Base-by-base conservation (phyloP, 2,888 invertebrate genomes). In the Netelia fuscicornis region DNA sequence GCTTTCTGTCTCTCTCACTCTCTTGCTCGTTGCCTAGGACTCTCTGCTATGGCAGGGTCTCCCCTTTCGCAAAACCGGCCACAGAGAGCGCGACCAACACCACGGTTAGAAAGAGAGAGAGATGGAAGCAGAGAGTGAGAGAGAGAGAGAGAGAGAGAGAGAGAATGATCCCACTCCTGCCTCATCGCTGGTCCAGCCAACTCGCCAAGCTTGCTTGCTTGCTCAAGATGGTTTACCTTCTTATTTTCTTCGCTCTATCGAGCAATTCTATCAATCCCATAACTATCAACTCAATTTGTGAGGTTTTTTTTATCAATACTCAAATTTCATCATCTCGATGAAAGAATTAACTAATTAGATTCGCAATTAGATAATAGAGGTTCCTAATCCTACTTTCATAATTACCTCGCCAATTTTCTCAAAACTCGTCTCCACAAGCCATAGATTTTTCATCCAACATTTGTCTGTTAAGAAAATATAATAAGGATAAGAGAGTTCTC, bases 41-140 rank as follows among this genome's bases (percentile, higher is more conserved):
- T 64, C 52, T 78, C 70, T 23, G 81, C 76, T 64, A 75, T 72
- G 80, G 84, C 81, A 83, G 85, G 70, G 85, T 86, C 83, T 87
- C 87, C 83, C 86, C 87, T 87, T 83, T 85, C 81, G 65, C 68
- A 42, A 78, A 81, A 85, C 72, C 60, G 70, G 83, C 74, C 78
- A 64, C 75, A 77, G 64, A 23, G 68, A 68, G 81, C 75, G 71
- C 74, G 52, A 44, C 76, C 80, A 77, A 72, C 80, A 67, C 80
- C 56, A 78, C 54, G 54, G 60, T 54, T 23, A 58, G 20, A 42
- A 17, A 67, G 81, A 81, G 80, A 25, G 65, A 60, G 67, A 70
- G n/a, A 78, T 60, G 58, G 71, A 64, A 44, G 52, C 11, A 54
- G 54, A 2, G 65, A 54, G 17, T 17, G 17, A 60, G 80, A 84